These are phyloP conservation scores for Salminus brasiliensis DNA, from an alignment of 2,113 vertebrate genomes.

Conservation along the genomic window DNA sequence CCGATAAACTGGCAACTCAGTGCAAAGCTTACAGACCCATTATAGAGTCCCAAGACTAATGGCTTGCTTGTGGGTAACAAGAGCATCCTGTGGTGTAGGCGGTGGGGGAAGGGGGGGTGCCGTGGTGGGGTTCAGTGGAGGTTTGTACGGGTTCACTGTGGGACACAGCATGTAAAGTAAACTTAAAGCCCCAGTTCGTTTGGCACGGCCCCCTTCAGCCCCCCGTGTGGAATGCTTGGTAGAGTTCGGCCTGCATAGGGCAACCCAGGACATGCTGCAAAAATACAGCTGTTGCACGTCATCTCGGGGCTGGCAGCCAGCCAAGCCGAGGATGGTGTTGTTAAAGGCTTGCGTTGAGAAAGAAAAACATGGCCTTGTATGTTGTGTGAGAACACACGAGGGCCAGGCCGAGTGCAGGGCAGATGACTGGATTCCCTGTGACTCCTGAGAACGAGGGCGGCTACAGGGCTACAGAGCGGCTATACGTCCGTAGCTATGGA, in stretches of 20 bases:
- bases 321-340: slow-evolving; percentile 68
- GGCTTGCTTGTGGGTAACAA: not conserved
- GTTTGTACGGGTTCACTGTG: not conserved
- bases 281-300: slow-evolving; percentile 78
- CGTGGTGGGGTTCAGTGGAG: not conserved
- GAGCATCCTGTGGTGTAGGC: not conserved
- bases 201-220: slow-evolving; percentile 52
- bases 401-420: not conserved
- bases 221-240: slow-evolving; percentile 74
- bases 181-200: slow-evolving; percentile 61
- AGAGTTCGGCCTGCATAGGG: slow-evolving; percentile 73
- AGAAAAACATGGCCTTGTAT: slow-evolving; percentile 55
- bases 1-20: not conserved
- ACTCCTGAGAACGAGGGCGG: not conserved
- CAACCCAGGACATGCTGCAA: slow-evolving; percentile 73
- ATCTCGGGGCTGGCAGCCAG: slow-evolving; percentile 67
- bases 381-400: slow-evolving; percentile 39
- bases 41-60: not conserved
- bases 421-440: not conserved
- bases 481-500: no score
- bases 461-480: no score
- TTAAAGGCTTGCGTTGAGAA: slow-evolving; percentile 60
- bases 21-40: not conserved
- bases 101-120: no score
- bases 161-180: slow-evolving; percentile 8